Evolutionary conservation across 2,797 vertebrate species (phyloP), one percentile per base, ranked within the genome.

Genomic region (Acanthornis magna): DNA sequence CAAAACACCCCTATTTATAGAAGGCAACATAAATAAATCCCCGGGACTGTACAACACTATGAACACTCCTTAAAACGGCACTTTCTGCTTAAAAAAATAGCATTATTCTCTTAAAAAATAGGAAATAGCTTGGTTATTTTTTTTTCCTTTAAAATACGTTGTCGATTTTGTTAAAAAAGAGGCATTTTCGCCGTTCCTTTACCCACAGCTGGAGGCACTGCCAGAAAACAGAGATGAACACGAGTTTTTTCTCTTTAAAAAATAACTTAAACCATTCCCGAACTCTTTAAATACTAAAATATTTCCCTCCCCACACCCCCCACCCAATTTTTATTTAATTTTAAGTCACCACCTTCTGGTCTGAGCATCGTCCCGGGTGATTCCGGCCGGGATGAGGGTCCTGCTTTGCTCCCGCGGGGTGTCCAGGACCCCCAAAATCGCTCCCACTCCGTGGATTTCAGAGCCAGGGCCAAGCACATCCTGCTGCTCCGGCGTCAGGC

Each of bases 21-120:
- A 96, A 95, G 96, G 93, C 92, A 95, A 96, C 97, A 98, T 98
- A 98, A 98, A 98, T 98, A 98, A 97, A 95, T 96, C 94, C 95
- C 85, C 80, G 60, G 95, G 91, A 93, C 95, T 96, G 95, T 97
- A 97, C 96, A 97, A 96, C 95, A 67, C 93, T 94, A 96, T 91
- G 88, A 96, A 96, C 85, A 92, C 90, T 96, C 95, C 95, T 97
- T 74, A 88, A 93, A 96, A 94, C 86, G 75, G 93, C 89, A 83
- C 82, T 94, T 97, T 91, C 80, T 57, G 93, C 92, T 97, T 93
- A 96, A 96, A 91, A 97, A 94, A 97, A 97, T 96, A 98, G 80
- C 75, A 43, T 85, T 63, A 74, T 93, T 95, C 87, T 95, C 92
- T 95, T 90, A 89, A 94, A 96, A 97, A 97, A 96, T 88, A 96